A percentile compares a stretch with the other conserved stretches of the same genome.
Evolutionary conservation across 2,888 invertebrate genomes (phyloP).

Genomic region (Epirrhoe tristata): DNA sequence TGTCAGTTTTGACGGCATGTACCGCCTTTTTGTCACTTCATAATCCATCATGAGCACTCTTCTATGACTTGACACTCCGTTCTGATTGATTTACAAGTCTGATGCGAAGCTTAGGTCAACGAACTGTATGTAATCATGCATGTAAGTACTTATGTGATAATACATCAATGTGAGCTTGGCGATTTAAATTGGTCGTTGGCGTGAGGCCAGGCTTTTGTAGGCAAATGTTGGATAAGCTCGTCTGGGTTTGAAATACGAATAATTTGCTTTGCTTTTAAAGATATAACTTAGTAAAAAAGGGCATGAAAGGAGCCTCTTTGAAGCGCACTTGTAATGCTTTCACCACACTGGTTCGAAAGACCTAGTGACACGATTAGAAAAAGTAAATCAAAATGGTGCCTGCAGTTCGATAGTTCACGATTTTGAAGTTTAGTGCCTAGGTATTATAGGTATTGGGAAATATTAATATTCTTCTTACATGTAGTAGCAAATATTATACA

Average conservation of each 20-base stretch:
- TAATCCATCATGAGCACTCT: slow-evolving; percentile 36
- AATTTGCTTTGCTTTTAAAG: not conserved
- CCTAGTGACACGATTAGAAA: too few species aligned
- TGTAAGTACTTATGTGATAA: not conserved
- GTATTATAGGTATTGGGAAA: too few species aligned
- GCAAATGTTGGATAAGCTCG: not conserved
- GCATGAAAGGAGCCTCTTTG: too few species aligned
- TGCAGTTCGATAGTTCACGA: not conserved
- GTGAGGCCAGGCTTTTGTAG: not conserved
- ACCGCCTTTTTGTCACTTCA: slow-evolving; percentile 32
- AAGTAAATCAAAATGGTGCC: not conserved
- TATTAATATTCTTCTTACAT: too few species aligned
- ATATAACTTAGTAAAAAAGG: too few species aligned
- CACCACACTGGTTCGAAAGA: too few species aligned
- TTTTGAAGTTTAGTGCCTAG: too few species aligned
- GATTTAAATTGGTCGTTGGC: slow-evolving; percentile 1
- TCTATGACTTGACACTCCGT: slow-evolving; percentile 36
- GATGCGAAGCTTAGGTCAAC: slow-evolving; percentile 36
- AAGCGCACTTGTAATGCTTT: too few species aligned
- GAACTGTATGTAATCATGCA: slow-evolving; percentile 22
- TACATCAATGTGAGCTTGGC: not conserved
- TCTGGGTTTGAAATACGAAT: not conserved
- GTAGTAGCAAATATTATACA: not conserved
- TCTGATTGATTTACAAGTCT: slow-evolving; percentile 48
- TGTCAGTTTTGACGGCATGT: slow-evolving; percentile 14